Evolutionary conservation across 2,888 invertebrate species (phyloP), one percentile per base, ranked within the genome.

Genomic region (Euplexia lucipara): DNA sequence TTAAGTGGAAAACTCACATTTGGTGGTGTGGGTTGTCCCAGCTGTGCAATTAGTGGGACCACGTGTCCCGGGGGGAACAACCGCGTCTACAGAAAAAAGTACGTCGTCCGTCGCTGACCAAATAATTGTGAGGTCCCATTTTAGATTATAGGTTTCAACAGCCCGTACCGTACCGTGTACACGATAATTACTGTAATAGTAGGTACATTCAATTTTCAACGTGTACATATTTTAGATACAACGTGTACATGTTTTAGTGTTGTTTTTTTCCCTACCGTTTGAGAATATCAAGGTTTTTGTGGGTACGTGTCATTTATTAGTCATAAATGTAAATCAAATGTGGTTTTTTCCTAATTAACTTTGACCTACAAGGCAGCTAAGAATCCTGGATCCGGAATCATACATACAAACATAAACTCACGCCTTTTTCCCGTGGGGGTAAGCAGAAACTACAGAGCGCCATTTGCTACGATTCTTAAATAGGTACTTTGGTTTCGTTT

Each of bases 11-110:
- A 91, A 91, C 90, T 89, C 89, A 87, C 83, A 83, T 91, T 91
- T 84, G 86, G 87, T 86, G 82, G 84, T 81, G 81, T 78, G 84
- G 88, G 89, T 87, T 85, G 91, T 90, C 92, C 90, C 95, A 95
- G 95, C 95, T 95, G 95, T 92, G 93, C 90, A 95, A 95, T 95
- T 95, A 95, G 92, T 90, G 88, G 81, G 88, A 89, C 90, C 91
- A 92, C 93, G 94, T 93, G 93, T 91, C 88, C 86, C 86, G 87
- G 56, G 93, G 94, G 94, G 92, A 91, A 89, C 86, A 90, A 88
- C 89, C 90, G 88, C 71, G 84, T 79, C 81, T 84, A 87, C 72
- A 74, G 70, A 83, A 82, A 83, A 85, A 79, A 75, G 77, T 72
- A 73, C 68, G 60, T 71, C 59, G 68, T 58, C 30, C 59, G 68